These are phyloP conservation scores for Odocoileus hemionus DNA, from an alignment of 2,113 vertebrate genomes.

Conservation along the genomic window DNA sequence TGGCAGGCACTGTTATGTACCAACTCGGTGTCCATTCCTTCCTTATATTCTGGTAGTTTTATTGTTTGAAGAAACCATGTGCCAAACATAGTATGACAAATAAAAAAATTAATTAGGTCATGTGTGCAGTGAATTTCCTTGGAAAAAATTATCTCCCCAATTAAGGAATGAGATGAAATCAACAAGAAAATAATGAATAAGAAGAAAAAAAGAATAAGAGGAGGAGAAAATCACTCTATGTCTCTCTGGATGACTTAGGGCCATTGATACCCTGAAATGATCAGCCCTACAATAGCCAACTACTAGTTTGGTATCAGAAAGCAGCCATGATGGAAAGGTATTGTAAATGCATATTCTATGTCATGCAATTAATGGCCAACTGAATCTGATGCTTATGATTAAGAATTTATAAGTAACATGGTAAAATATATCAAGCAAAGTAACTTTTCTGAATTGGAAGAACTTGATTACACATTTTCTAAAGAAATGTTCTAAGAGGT, in stretches of 20 bases:
- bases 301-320: background rate
- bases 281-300: background rate
- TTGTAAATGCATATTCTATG: background rate
- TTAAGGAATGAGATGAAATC: background rate
- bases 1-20: background rate
- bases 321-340: background rate
- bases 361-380: background rate
- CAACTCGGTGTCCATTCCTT: background rate
- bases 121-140: background rate
- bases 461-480: background rate
- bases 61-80: background rate
- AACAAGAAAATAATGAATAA: background rate
- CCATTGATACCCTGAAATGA: background rate
- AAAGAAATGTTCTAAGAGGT: background rate
- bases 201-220: background rate
- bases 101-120: background rate
- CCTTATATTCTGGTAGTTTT: background rate
- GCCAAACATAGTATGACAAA: background rate
- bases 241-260: background rate
- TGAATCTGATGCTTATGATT: background rate
- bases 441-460: background rate
- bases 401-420: background rate
- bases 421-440: background rate
- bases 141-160: background rate
- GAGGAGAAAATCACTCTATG: background rate